Evolutionary conservation across 1,140 invertebrate genomes (phyloP), one percentile per base, ranked within the genome.

Genomic region (Caerostris darwini): DNA sequence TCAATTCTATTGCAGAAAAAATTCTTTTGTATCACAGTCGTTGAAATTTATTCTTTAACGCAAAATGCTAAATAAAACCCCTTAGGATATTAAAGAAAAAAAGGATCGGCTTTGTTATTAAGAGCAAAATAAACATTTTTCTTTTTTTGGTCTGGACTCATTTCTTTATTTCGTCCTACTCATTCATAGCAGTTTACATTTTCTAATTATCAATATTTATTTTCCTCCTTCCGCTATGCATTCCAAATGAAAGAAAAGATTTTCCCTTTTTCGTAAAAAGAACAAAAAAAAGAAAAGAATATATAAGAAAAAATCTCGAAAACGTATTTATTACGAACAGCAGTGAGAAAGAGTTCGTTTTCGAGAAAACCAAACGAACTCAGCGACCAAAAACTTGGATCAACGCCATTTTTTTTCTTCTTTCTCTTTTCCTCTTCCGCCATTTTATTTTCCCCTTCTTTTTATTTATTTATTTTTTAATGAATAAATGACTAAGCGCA

Each of bases 141-240:
- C 50, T 92, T 53, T 83, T 83, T 10, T 17, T 10, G 8, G 12
- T 82, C n/a, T 92, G 14, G 34, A n/a, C 53, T 14, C 50, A 5
- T 89, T 89, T 82, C 92, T 81, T 94, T 94, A 57, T 77, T 54
- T 57, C 59, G 19, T 54, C 64, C 81, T 81, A 92, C 56, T 67
- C 58, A 83, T 64, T 58, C 54, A 87, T 71, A 19, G 57, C 67
- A 89, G 64, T 94, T 94, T 94, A 89, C 86, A 94, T 94, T 94
- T 94, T 94, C 92, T 94, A 94, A 93, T 94, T 94, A 94, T 82
- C 92, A 87, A 93, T 93, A 93, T 88, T 89, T 89, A 69, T 94
- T 81, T 67, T 94, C 53, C 71, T 94, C 53, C 53, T 59, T 57
- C 50, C 58, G 7, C 81, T 59, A 64, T 61, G 19, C 56, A 71